Percentiles rank a stretch among this genome's conserved stretches.
These are phyloP conservation scores for Neelides folsomi DNA, from an alignment of 2,888 invertebrate species.

Conservation along the genomic window DNA sequence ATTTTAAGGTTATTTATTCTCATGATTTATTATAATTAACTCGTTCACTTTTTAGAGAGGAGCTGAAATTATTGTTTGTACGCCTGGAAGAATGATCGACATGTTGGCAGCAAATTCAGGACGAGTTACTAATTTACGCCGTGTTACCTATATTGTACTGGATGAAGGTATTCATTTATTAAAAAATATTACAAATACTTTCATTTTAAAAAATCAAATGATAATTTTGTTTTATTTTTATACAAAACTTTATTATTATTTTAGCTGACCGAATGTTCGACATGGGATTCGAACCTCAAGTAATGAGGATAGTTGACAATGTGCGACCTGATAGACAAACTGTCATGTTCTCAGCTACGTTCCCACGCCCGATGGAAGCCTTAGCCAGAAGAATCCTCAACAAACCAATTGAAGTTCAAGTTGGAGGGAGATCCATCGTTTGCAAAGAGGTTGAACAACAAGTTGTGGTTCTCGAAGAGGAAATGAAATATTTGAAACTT, in stretches of 20 bases:
- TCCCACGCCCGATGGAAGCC: slow-evolving; percentile 98
- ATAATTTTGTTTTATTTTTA: too few species aligned
- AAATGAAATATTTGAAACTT: slow-evolving; percentile 93
- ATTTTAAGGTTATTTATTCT: too few species aligned
- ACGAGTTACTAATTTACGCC: slow-evolving; percentile 91
- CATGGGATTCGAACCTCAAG: slow-evolving; percentile 98
- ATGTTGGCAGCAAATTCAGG: slow-evolving; percentile 93
- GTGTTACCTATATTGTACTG: slow-evolving; percentile 92
- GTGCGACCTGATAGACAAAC: slow-evolving; percentile 93
- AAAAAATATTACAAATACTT: too few species aligned
- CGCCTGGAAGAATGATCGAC: slow-evolving; percentile 99
- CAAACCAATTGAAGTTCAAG: slow-evolving; percentile 93
- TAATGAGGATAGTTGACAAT: slow-evolving; percentile 95
- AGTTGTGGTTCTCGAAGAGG: slow-evolving; percentile 84
- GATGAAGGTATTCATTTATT: slow-evolving; percentile 71
- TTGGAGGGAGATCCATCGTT: slow-evolving; percentile 90
- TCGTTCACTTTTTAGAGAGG: slow-evolving; percentile 47
- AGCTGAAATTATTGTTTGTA: slow-evolving; percentile 96
- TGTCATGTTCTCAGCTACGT: slow-evolving; percentile 98
- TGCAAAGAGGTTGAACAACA: slow-evolving; percentile 96
- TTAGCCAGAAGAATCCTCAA: slow-evolving; percentile 82
- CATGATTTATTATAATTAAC: slow-evolving; percentile 5
- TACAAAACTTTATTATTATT: too few species aligned
- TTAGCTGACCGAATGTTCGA: slow-evolving; percentile 97
- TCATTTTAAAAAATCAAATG: too few species aligned